Evolutionary conservation across 2,888 invertebrate genomes (phyloP).

Genomic region (Chesias legatella): DNA sequence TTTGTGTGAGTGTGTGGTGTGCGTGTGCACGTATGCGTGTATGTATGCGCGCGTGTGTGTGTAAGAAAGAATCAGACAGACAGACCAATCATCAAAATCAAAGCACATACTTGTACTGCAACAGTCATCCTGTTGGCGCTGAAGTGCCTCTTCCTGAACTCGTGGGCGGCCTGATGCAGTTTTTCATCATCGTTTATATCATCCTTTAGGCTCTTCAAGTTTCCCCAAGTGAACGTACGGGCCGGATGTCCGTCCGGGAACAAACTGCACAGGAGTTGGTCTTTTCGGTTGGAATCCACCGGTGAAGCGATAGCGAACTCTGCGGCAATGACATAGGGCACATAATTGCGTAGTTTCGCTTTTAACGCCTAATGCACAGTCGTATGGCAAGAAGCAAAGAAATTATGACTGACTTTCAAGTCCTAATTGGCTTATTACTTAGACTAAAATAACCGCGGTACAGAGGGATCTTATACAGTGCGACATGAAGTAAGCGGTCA

Average conservation of each 20-base stretch:
- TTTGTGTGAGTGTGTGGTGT: too few relatives aligned
- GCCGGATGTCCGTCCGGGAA: constrained; percentile 86
- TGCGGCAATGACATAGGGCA: constrained; percentile 37
- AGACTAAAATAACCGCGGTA: too few relatives aligned
- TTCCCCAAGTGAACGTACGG: constrained; percentile 92
- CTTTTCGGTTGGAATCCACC: constrained; percentile 86
- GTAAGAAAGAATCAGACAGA: too few relatives aligned
- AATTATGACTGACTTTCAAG: too few relatives aligned
- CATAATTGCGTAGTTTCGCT: background rate
- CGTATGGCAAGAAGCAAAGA: too few relatives aligned
- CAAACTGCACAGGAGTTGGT: constrained; percentile 86
- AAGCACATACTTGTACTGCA: constrained; percentile 84
- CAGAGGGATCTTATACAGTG: too few relatives aligned
- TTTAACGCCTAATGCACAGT: too few relatives aligned
- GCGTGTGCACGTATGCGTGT: too few relatives aligned
- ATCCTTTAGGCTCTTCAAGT: constrained; percentile 85
- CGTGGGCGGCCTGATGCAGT: constrained; percentile 85
- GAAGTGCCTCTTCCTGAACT: constrained; percentile 89
- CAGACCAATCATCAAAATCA: background rate
- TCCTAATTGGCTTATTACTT: too few relatives aligned
- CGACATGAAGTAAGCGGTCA: too few relatives aligned
- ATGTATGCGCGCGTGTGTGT: too few relatives aligned
- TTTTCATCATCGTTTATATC: constrained; percentile 82
- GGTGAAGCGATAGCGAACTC: constrained; percentile 91
- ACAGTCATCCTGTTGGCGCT: constrained; percentile 94